Evolutionary conservation across 2,797 vertebrate genomes (phyloP).

Genomic region (Hemitrygon akajei): DNA sequence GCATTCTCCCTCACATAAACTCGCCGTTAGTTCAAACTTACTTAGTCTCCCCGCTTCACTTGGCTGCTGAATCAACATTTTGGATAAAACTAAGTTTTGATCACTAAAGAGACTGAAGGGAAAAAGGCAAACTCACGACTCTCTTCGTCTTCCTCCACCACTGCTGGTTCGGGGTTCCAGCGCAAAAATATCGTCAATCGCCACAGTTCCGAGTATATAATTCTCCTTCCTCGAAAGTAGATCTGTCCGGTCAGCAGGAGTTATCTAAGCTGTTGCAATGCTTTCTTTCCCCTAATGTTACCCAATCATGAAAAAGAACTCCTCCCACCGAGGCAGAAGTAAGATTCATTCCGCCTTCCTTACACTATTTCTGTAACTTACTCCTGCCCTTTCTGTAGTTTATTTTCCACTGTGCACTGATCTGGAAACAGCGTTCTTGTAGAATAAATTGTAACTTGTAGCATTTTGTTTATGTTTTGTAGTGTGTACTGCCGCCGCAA

Average conservation of each 20-base stretch:
- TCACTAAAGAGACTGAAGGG: background rate
- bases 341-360: background rate
- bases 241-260: background rate
- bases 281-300: background rate
- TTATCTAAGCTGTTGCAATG: constrained; percentile 25
- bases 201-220: background rate
- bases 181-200: too few species aligned
- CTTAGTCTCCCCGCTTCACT: too few species aligned
- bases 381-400: background rate
- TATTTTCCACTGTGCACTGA: background rate
- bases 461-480: too few species aligned
- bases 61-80: background rate
- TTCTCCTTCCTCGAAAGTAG: constrained; percentile 26
- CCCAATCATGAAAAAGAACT: background rate
- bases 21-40: background rate
- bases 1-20: background rate
- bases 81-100: background rate
- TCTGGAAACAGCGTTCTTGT: background rate
- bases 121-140: too few species aligned
- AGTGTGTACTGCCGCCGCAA: too few species aligned
- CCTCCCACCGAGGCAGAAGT: background rate
- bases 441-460: background rate
- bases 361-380: background rate
- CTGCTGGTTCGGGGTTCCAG: background rate
- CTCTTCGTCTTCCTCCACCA: background rate